These are phyloP conservation scores for Perizoma affinitatum DNA, from an alignment of 2,888 invertebrate genomes.

Conservation along the genomic window DNA sequence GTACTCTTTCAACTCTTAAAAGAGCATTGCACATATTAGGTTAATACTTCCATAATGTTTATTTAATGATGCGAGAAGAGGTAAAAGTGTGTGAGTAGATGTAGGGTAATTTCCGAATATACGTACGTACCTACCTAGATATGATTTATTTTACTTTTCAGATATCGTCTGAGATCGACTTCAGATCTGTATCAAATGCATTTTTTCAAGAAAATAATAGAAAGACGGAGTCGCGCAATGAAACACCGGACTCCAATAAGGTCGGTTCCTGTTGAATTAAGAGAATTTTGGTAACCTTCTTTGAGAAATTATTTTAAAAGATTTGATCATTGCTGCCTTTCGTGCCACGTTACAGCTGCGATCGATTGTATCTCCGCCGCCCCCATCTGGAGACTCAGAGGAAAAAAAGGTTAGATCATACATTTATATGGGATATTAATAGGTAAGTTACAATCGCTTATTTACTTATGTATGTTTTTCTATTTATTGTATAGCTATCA, in stretches of 20 bases:
- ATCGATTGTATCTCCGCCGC: slow-evolving; percentile 36
- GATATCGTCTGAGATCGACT: slow-evolving; percentile 68
- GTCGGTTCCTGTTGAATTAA: slow-evolving; percentile 43
- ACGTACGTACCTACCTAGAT: no score
- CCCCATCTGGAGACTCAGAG: slow-evolving; percentile 31
- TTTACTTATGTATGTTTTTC: no score
- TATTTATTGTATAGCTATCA: no score
- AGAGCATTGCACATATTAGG: no score
- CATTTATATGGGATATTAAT: no score
- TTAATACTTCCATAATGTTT: no score
- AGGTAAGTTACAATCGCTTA: no score
- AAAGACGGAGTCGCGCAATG: slow-evolving; percentile 69
- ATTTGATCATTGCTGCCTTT: background rate
- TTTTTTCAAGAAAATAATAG: slow-evolving; percentile 75
- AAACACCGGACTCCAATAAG: slow-evolving; percentile 74
- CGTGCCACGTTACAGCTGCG: slow-evolving; percentile 42
- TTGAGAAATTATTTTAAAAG: background rate
- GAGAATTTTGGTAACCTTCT: background rate
- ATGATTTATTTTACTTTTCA: slow-evolving; percentile 35
- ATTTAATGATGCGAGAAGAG: no score
- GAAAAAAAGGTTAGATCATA: slow-evolving; percentile 33
- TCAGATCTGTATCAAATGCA: slow-evolving; percentile 73
- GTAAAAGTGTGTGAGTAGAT: no score
- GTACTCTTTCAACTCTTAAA: no score
- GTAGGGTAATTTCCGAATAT: no score